Base-by-base conservation (phyloP, 1,140 invertebrate species). In the Arctopsyche grandis region DNA sequence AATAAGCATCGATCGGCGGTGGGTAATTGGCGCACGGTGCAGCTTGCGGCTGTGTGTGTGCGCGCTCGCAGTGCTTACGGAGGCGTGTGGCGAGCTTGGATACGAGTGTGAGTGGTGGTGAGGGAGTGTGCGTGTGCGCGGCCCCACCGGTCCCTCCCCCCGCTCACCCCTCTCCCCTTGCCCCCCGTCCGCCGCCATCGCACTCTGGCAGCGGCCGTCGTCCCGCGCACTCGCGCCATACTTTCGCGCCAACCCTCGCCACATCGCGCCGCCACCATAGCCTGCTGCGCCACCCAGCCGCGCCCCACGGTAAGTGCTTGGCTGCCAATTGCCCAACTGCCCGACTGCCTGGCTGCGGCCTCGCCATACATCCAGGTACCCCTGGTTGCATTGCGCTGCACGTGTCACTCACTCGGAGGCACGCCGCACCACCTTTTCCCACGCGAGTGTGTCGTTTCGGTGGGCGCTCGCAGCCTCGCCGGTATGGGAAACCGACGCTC, bases 281-380 rank as follows among this genome's bases (percentile, higher is more conserved):
- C 69, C 69, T 46, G 38, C 69, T 44, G 38, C 69, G 71, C 71
- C 71, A 56, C 74, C 1, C 10, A 52, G 7, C 74, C 74, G 74
- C 74, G 74, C 74, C 52, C 56, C 52, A 24, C 71, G 71, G 71
- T 74, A n/a, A 70, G 26, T 66, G 24, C 22, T 69, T 22, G 9
- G 21, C 66, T 22, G n/a, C 10, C 70, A 1, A 24, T n/a, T n/a
- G n/a, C n/a, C n/a, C n/a, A n/a, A n/a, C n/a, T n/a, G n/a, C n/a
- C n/a, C n/a, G n/a, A n/a, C n/a, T n/a, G n/a, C n/a, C n/a, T 21
- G 22, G 12, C 14, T 69, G 16, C 69, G 69, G 1, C 4, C 4
- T 16, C 26, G 4, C 63, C 14, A 26, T 5, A 4, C 22, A 14
- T 14, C 14, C 19, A 22, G 22, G 63, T 14, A 16, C 14, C 4